Base-by-base conservation (phyloP, 2,113 vertebrate genomes). In the Anguilla rostrata region DNA sequence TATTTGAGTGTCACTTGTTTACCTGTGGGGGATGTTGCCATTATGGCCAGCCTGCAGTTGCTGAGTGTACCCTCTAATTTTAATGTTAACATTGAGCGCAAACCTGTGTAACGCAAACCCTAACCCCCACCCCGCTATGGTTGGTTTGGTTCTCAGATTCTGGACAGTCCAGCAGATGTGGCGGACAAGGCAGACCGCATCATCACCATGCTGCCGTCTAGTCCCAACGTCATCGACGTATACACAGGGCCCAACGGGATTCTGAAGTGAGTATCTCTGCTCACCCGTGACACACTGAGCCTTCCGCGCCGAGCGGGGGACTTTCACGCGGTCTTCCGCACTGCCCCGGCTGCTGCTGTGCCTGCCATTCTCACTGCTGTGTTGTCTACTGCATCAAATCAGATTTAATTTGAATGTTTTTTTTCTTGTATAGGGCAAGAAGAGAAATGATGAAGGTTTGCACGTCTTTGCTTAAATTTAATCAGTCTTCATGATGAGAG, bases 141-240 rank as follows among this genome's bases (percentile, higher is more conserved):
- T 80, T 82, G 84, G 20, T 90, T 87, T 2, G 81, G 84, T 88
- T 84, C 78, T 84, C 94, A 99, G 98, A 97, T 99, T 90, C 95
- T 96, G 15, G 97, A 99, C 92, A 98, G 95, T 53, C 97, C 98
- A 88, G 97, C 97, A 90, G 98, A 99, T 5, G 98, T 99, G 83
- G 98, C 98, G 81, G 98, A 99, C 85, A 98, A 94, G 93, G 97
- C 97, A 75, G 98, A 99, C 94, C 95, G 98, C 90, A 98, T 99
- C 90, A 99, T 99, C 92, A 99, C 98, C 66, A 99, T 99, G 98
- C 93, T 99, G 88, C 98, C 98, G 71, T 98, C 98, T 81, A 99
- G 97, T 94, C 95, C 96, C 57, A 98, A 99, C 92, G 96, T 97
- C 0, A 86, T 94, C 86, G 98, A 99, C 60, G 98, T 94, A 89